A percentile compares a stretch with the other conserved stretches of the same genome.
Conservation (phyloP, 2,888 invertebrate species). For the Drosophila prolongata region DNA sequence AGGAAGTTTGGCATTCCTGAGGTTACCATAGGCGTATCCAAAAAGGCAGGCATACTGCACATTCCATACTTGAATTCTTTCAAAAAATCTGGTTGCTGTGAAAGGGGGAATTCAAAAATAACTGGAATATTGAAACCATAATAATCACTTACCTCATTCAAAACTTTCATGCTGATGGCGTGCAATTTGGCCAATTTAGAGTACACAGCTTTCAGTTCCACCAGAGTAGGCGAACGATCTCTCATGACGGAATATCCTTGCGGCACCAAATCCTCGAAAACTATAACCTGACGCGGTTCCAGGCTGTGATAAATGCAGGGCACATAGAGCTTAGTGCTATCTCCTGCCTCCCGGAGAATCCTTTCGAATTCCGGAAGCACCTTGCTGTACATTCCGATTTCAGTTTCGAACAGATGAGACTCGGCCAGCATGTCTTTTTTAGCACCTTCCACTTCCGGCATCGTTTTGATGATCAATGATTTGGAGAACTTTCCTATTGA, state of each 20-base stretch:
- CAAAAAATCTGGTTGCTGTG: constrained; percentile 36
- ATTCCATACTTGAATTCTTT: constrained; percentile 78
- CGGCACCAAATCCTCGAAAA: constrained; percentile 72
- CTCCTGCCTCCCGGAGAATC: constrained; percentile 50
- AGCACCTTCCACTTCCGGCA: constrained; percentile 56
- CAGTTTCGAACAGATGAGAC: constrained; percentile 44
- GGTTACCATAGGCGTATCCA: constrained; percentile 1
- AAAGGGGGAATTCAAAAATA: neutral
- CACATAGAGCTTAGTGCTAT: constrained; percentile 52
- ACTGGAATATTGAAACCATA: no score
- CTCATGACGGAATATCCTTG: constrained; percentile 53
- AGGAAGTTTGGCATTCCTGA: constrained; percentile 48
- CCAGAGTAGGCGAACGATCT: constrained; percentile 70
- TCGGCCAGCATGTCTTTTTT: constrained; percentile 51
- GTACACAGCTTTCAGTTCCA: constrained; percentile 80
- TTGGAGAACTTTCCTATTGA: constrained; percentile 27
- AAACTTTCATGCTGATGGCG: constrained; percentile 51
- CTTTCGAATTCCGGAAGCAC: constrained; percentile 66
- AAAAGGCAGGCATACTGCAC: constrained; percentile 57
- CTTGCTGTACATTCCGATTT: constrained; percentile 67
- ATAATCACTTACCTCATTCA: constrained; percentile 1
- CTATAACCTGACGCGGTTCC: constrained; percentile 50
- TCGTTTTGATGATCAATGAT: constrained; percentile 53
- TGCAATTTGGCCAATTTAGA: constrained; percentile 84
- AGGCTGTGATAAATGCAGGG: constrained; percentile 50